Base-by-base conservation (phyloP, 2,888 invertebrate genomes). In the Orgyia antiqua region DNA sequence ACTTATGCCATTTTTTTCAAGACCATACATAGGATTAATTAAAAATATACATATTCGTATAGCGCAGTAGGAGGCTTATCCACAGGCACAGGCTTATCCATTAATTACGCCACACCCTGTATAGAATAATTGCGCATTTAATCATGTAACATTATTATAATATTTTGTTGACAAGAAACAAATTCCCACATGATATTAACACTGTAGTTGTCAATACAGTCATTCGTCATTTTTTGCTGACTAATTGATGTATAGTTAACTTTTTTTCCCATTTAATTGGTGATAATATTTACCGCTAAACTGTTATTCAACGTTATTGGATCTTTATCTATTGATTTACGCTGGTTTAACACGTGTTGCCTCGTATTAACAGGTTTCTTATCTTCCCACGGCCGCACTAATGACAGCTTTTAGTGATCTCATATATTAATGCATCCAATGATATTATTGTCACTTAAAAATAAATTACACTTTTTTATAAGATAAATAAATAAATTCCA, bases 171-270 rank as follows among this genome's bases (percentile, higher is more conserved):
- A 58, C 42, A 71, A 70, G 68, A 71, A 72, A 56, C 45, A 51
- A 58, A 64, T 54, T 61, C 59, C 33, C 65, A 63, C 59, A 51
- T 29, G 33, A 49, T 50, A 58, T 39, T 40, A 36, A 32, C 42
- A 43, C 46, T 58, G 69, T 75, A 64, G 47, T 54, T 70, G 68
- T 61, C 70, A 73, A 73, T 73, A 68, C 58, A 63, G 68, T 51
- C 59, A 62, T 77, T 70, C 57, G 43, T 46, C 46, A 45, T 18
- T 48, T 58, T 52, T 52, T 56, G 27, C 35, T 8, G 13, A 13
- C 25, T 45, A 49, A 40, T 45, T 24, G 57, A 58, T 48, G 57
- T 54, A 58, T 58, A 38, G 12, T 41, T 31, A 37, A 46, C 67
- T 74, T 54, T 59, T 71, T 54, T 59, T 23, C 41, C 37, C 15